Evolutionary conservation across 2,888 invertebrate genomes (phyloP).

Genomic region (Drosophila mulleri): DNA sequence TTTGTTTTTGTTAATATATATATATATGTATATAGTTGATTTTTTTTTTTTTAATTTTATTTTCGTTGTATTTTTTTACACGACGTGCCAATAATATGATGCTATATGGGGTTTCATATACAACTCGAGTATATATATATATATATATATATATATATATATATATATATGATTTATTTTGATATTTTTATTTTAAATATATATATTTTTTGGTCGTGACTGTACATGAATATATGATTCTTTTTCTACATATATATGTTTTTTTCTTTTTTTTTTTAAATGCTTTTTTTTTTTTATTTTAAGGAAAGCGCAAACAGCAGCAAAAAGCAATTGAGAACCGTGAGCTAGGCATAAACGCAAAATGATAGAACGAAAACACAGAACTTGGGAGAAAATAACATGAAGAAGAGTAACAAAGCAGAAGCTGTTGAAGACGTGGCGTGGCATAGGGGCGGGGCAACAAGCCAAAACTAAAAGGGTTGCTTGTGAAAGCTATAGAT

Average conservation of each 20-base stretch:
- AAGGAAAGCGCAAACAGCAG: conserved; percentile 58
- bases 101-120: conserved; percentile 54
- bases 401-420: conserved; percentile 40
- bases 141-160: conserved; percentile 6
- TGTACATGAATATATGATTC: conserved; percentile 48
- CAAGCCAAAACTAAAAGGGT: conserved; percentile 39
- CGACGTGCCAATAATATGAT: conserved; percentile 69
- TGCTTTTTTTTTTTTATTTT: conserved; percentile 32
- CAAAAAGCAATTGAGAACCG: conserved; percentile 37
- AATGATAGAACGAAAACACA: conserved; percentile 11
- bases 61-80: conserved; percentile 36
- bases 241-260: conserved; percentile 23
- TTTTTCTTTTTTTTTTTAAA: conserved; percentile 23
- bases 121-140: conserved; percentile 27
- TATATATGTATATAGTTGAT: neutral
- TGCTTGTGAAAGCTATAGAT: conserved; percentile 12
- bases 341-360: conserved; percentile 39
- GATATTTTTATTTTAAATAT: conserved; percentile 19
- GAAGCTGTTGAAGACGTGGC: conserved; percentile 29
- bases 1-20: neutral
- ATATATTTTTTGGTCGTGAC: conserved; percentile 35
- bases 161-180: conserved; percentile 12
- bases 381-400: conserved; percentile 9
- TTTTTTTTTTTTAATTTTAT: neutral
- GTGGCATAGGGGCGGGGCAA: conserved; percentile 13